Evolutionary conservation across 2,888 invertebrate species (phyloP).

Genomic region (Melanostoma scalare): DNA sequence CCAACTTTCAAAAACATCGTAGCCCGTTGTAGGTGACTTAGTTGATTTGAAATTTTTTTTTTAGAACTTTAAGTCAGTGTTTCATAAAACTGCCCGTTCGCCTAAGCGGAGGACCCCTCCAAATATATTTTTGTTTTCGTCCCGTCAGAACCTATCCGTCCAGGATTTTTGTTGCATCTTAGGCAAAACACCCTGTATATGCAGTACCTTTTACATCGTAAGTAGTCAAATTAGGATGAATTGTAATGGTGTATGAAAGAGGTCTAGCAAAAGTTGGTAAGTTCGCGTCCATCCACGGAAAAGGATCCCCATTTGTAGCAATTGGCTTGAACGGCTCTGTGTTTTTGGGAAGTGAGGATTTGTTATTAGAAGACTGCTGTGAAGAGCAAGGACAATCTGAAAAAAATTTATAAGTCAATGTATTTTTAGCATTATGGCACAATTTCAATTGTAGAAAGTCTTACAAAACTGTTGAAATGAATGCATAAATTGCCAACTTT

Average conservation of each 20-base stretch:
- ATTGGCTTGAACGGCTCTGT: slow-evolving; percentile 86
- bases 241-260: slow-evolving; percentile 92
- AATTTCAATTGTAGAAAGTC: too few relatives aligned
- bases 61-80: neutral
- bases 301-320: slow-evolving; percentile 89
- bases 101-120: too few relatives aligned
- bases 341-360: slow-evolving; percentile 86
- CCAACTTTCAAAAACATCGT: too few relatives aligned
- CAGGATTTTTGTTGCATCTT: neutral
- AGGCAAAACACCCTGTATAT: too few relatives aligned
- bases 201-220: slow-evolving; percentile 91
- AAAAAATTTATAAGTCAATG: slow-evolving; percentile 73
- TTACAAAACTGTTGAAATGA: too few relatives aligned
- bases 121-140: too few relatives aligned
- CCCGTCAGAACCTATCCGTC: too few relatives aligned
- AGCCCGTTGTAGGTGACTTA: too few relatives aligned
- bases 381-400: slow-evolving; percentile 88
- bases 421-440: too few relatives aligned
- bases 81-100: neutral
- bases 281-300: slow-evolving; percentile 90
- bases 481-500: too few relatives aligned
- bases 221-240: slow-evolving; percentile 96
- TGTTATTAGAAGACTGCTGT: slow-evolving; percentile 85
- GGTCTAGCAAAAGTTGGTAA: slow-evolving; percentile 91
- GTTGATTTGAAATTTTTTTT: too few relatives aligned